A percentile compares a stretch with the other conserved stretches of the same genome.
phyloP scores from a whole-genome alignment of 1,140 invertebrate genomes.

The Atopsyche davidsoni region DNA sequence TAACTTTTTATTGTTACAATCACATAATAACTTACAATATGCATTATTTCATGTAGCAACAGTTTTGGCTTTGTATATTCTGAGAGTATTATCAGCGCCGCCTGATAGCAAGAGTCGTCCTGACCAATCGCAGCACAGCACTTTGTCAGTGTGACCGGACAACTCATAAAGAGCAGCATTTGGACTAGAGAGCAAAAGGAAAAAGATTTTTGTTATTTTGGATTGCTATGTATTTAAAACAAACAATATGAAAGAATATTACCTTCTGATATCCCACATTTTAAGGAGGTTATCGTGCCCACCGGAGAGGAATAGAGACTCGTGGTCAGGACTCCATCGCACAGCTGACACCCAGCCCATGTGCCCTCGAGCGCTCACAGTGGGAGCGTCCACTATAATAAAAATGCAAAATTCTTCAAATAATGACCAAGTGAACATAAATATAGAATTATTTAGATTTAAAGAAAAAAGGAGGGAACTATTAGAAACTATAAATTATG shows the following conservation, averaged over 20 bases:
- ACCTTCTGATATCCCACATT: conserved; percentile 93
- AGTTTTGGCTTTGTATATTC: conserved; percentile 73
- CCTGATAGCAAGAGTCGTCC: conserved; percentile 86
- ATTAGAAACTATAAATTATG: too few relatives aligned
- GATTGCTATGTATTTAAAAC: conserved; percentile 3
- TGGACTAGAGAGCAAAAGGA: conserved; percentile 58
- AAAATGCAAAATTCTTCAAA: background rate
- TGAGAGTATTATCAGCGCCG: conserved; percentile 86
- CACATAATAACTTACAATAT: too few relatives aligned
- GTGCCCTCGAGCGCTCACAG: conserved; percentile 49
- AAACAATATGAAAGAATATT: conserved; percentile 16
- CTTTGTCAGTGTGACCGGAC: conserved; percentile 89
- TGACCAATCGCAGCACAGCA: conserved; percentile 91
- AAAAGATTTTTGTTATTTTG: too few relatives aligned
- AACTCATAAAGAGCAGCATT: conserved; percentile 90
- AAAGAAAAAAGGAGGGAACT: too few relatives aligned
- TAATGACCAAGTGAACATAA: background rate
- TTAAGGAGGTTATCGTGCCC: conserved; percentile 88
- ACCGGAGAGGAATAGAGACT: conserved; percentile 88
- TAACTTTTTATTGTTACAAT: too few relatives aligned
- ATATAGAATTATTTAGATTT: too few relatives aligned
- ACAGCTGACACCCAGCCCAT: conserved; percentile 87
- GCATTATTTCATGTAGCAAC: too few relatives aligned
- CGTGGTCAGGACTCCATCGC: conserved; percentile 78
- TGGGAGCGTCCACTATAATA: conserved; percentile 23